Evolutionary conservation across 2,113 vertebrate genomes (phyloP).

Genomic region (Cebus imitator): DNA sequence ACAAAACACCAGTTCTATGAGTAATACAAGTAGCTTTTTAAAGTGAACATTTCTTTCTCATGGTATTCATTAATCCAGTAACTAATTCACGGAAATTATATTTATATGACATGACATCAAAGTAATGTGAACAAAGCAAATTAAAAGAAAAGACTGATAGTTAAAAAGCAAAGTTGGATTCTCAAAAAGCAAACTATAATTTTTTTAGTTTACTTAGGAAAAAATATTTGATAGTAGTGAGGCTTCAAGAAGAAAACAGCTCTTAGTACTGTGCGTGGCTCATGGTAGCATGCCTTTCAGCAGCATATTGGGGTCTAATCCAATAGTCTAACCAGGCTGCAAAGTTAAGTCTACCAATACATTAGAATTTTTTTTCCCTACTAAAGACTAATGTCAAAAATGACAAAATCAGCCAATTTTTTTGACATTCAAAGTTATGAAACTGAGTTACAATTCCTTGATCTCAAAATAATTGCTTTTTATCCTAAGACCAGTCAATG

Average conservation of each 20-base stretch:
- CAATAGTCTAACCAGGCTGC: neutral
- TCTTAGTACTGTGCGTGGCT: neutral
- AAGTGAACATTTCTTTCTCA: neutral
- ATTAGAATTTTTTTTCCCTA: neutral
- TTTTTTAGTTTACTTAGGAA: neutral
- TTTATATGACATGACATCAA: neutral
- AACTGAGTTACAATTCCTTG: neutral
- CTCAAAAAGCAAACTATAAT: neutral
- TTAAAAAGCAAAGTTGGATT: neutral
- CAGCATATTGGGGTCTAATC: neutral
- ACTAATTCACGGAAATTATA: conserved; percentile 12
- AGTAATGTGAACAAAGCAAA: conserved; percentile 29
- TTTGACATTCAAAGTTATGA: neutral
- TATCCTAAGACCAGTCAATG: neutral
- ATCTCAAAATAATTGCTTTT: conserved; percentile 41
- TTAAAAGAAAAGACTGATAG: neutral
- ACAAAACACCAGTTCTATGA: neutral
- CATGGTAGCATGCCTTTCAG: neutral
- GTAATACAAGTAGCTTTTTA: neutral
- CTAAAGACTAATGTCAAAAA: conserved; percentile 10
- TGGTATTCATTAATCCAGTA: neutral
- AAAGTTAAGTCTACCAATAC: neutral
- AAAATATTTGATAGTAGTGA: neutral
- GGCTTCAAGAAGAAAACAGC: neutral
- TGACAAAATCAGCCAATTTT: neutral